These are phyloP conservation scores for Agriopis aurantiaria DNA, from an alignment of 2,888 invertebrate genomes.

Conservation along the genomic window DNA sequence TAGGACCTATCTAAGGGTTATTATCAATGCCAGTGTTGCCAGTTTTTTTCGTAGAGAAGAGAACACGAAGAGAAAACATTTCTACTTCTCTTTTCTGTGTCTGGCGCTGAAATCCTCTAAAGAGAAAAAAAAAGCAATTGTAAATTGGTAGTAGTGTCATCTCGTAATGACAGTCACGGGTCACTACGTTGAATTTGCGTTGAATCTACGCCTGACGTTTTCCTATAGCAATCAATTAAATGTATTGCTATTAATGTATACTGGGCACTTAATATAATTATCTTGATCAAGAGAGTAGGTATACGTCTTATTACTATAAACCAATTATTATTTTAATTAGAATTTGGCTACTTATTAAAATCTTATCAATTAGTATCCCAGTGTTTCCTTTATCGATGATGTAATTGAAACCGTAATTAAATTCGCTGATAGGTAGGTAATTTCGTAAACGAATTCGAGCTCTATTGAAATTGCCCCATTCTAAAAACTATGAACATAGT, in stretches of 20 bases:
- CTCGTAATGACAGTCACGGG: background rate
- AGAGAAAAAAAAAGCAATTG: too few species aligned
- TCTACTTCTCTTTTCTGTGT: too few species aligned
- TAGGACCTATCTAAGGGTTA: too few species aligned
- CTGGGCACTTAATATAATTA: background rate
- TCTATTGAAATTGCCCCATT: constrained; percentile 16
- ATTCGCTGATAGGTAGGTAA: background rate
- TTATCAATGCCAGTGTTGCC: too few species aligned
- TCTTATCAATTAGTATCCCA: background rate
- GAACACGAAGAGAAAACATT: too few species aligned
- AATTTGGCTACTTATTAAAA: background rate
- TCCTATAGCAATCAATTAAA: constrained; percentile 3
- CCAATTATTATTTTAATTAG: background rate
- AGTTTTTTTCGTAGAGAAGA: too few species aligned
- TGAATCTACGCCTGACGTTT: constrained; percentile 7
- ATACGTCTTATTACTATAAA: background rate
- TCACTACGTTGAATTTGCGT: background rate
- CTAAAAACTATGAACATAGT: constrained; percentile 4
- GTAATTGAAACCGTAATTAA: background rate
- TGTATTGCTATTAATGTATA: background rate
- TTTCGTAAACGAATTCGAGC: background rate
- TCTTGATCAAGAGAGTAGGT: background rate
- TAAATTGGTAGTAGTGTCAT: background rate
- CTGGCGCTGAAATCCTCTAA: too few species aligned
- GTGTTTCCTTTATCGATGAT: background rate